Conservation (phyloP, 1,140 invertebrate genomes). For the Nixonia krombeini region DNA sequence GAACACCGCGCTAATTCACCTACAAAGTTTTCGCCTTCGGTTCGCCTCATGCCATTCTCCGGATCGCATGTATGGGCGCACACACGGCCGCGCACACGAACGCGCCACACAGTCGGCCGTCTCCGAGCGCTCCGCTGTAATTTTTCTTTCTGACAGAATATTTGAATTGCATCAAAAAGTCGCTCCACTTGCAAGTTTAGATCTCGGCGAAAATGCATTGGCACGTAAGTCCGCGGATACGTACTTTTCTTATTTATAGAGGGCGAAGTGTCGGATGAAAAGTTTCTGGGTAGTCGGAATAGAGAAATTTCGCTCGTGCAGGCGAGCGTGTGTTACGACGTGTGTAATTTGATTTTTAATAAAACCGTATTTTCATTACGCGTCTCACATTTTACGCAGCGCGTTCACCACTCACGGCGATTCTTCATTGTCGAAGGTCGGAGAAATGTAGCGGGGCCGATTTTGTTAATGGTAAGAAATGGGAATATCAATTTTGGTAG, state of each 20-base stretch:
- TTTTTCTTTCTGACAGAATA: constrained; percentile 34
- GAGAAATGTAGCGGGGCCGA: too few species aligned
- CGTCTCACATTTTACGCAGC: too few species aligned
- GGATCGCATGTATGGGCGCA: constrained; percentile 12
- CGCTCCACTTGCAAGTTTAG: constrained; percentile 33
- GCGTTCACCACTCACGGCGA: too few species aligned
- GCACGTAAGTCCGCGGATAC: constrained; percentile 35
- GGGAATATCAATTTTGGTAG: too few species aligned
- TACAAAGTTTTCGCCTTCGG: constrained; percentile 50
- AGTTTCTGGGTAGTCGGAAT: constrained; percentile 17
- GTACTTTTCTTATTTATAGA: constrained; percentile 35
- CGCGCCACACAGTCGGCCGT: neutral
- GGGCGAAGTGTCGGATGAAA: constrained; percentile 27
- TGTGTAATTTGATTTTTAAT: too few species aligned
- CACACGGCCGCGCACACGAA: too few species aligned
- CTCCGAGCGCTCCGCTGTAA: constrained; percentile 9
- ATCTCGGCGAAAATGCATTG: constrained; percentile 37
- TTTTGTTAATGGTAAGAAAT: too few species aligned
- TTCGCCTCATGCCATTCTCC: constrained; percentile 24
- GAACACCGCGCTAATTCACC: constrained; percentile 51
- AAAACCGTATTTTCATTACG: too few species aligned
- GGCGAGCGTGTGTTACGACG: too few species aligned
- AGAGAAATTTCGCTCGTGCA: constrained; percentile 7
- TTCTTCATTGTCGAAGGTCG: too few species aligned
- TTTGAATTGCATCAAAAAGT: constrained; percentile 42